Percentiles rank a stretch among this genome's conserved stretches.
Evolutionary conservation across 2,797 vertebrate genomes (phyloP).

Genomic region (Clarias platycephalus): DNA sequence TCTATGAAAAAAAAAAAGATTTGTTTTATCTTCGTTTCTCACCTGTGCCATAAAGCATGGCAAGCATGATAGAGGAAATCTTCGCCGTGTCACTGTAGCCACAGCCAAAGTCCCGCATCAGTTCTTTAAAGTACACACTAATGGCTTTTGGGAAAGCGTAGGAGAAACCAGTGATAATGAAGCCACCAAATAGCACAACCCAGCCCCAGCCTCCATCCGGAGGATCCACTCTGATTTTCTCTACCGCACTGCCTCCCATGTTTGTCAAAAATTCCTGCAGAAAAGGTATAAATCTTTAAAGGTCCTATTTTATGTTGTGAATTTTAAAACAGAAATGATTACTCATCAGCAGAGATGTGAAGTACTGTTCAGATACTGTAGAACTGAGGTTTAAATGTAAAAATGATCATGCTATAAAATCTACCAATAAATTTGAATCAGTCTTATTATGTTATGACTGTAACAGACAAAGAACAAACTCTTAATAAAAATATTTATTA

Average conservation of each 20-base stretch:
- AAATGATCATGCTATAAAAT: neutral
- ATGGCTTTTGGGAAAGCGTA: slow-evolving; percentile 81
- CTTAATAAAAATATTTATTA: neutral
- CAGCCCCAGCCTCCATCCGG: slow-evolving; percentile 82
- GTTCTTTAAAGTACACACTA: slow-evolving; percentile 80
- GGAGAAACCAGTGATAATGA: slow-evolving; percentile 79
- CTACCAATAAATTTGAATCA: neutral
- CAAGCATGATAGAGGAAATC: slow-evolving; percentile 82
- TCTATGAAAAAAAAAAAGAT: neutral
- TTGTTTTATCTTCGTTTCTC: slow-evolving; percentile 27
- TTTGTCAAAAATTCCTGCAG: slow-evolving; percentile 27
- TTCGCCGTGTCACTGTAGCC: slow-evolving; percentile 82
- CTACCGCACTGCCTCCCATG: slow-evolving; percentile 36
- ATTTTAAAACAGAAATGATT: neutral
- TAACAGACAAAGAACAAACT: neutral
- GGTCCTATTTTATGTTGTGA: neutral
- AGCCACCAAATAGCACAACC: slow-evolving; percentile 74
- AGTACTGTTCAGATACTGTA: neutral
- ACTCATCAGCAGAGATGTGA: neutral
- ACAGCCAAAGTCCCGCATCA: slow-evolving; percentile 76
- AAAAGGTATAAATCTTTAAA: neutral
- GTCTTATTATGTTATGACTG: neutral
- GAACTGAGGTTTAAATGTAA: neutral
- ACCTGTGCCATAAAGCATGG: slow-evolving; percentile 82
- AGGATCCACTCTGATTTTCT: slow-evolving; percentile 55